phyloP scores from a whole-genome alignment of 2,113 vertebrate species.

The Spilogale gracilis region DNA sequence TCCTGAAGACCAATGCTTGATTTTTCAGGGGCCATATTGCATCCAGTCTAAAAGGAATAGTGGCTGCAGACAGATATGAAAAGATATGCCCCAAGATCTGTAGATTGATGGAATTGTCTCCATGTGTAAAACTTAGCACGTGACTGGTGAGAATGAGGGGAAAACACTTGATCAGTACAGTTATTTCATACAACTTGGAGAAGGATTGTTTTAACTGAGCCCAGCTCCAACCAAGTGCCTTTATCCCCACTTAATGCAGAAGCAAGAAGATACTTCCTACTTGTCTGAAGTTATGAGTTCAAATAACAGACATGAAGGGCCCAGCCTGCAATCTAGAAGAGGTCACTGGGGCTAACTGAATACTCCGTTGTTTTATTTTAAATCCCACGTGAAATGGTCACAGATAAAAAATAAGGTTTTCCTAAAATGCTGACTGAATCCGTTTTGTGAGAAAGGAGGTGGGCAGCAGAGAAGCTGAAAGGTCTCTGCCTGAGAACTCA shows the following conservation, averaged over 20 bases:
- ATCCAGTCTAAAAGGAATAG: background rate
- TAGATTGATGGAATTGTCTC: background rate
- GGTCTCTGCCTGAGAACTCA: background rate
- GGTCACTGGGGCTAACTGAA: background rate
- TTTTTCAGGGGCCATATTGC: background rate
- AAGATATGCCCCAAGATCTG: too few relatives aligned
- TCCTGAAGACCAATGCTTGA: background rate
- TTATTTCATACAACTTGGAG: background rate
- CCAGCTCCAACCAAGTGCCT: background rate
- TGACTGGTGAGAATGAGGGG: background rate
- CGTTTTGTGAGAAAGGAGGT: background rate
- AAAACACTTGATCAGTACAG: background rate
- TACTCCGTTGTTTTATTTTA: background rate
- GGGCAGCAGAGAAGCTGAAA: background rate
- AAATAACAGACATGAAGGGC: background rate
- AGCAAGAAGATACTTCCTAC: background rate
- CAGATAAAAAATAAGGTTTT: slow-evolving; percentile 26
- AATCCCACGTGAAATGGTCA: background rate
- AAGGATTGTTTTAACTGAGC: background rate
- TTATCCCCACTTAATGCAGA: too few relatives aligned
- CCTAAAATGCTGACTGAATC: slow-evolving; percentile 51
- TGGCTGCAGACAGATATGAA: background rate
- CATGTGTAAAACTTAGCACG: background rate
- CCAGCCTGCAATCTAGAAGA: background rate
- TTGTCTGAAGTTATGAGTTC: background rate